Evolutionary conservation across 2,797 vertebrate genomes (phyloP).

Genomic region (Periparus ater): DNA sequence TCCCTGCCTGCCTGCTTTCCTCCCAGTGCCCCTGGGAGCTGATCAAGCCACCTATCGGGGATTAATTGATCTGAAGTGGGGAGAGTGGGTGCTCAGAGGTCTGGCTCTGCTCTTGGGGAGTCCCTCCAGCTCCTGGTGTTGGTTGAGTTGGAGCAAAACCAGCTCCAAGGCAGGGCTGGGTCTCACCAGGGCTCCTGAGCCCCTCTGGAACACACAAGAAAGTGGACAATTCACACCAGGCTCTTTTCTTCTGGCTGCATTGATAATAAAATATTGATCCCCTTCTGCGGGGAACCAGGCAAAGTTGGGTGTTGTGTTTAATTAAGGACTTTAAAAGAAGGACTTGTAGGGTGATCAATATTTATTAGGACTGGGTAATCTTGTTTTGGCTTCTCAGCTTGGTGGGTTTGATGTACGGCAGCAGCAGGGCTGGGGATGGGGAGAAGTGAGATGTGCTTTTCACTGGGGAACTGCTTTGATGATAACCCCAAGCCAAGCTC

Average conservation of each 20-base stretch:
- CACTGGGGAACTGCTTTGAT: neutral
- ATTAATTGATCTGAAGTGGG: neutral
- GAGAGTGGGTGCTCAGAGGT: accelerated
- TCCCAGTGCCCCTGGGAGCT: neutral
- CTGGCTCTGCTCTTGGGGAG: neutral
- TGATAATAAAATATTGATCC: neutral
- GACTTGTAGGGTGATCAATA: conserved; percentile 12
- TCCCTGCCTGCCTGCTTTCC: neutral
- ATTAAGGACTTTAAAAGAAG: conserved; percentile 27
- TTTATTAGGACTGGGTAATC: neutral
- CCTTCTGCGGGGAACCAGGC: neutral
- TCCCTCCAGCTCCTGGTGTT: neutral
- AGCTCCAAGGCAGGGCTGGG: neutral
- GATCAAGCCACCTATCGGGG: accelerated
- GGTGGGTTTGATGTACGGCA: neutral
- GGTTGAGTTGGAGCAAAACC: neutral
- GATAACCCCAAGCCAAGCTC: neutral
- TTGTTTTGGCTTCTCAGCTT: neutral
- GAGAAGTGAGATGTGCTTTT: neutral
- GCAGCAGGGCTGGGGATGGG: neutral
- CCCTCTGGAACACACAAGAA: neutral
- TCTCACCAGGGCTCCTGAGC: neutral
- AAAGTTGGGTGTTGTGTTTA: neutral
- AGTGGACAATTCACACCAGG: neutral
- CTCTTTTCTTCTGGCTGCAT: neutral